phyloP scores from a whole-genome alignment of 2,113 vertebrate genomes.

The Rousettus leschenaultii region DNA sequence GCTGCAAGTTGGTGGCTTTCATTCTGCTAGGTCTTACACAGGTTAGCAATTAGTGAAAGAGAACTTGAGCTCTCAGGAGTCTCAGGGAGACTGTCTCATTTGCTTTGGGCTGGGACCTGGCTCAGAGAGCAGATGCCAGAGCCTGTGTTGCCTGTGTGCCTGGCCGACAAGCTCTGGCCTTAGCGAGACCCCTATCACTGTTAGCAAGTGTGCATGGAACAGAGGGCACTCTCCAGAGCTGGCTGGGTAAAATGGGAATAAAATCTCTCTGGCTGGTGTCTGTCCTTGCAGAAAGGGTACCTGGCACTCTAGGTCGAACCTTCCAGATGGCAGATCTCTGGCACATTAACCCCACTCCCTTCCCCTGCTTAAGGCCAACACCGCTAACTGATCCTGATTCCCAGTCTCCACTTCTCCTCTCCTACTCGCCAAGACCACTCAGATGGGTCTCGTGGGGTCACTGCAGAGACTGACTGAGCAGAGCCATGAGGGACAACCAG shows the following conservation, averaged over 20 bases:
- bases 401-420: neutral
- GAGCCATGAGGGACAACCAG: rapidly evolving
- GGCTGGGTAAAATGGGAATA: neutral
- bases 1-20: neutral
- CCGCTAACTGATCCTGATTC: neutral
- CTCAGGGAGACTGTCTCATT: neutral
- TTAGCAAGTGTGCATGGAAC: rapidly evolving
- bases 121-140: neutral
- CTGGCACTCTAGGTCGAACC: neutral
- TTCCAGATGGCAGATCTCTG: neutral
- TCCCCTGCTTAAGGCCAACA: neutral
- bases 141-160: neutral
- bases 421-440: neutral
- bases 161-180: neutral
- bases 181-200: neutral
- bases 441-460: rapidly evolving
- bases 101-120: neutral
- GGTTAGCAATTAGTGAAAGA: neutral
- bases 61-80: neutral
- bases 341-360: neutral
- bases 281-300: neutral
- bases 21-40: neutral
- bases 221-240: neutral
- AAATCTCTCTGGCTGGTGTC: neutral
- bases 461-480: rapidly evolving